Evolutionary conservation across 2,113 vertebrate genomes (phyloP).

Genomic region (Mirounga angustirostris): DNA sequence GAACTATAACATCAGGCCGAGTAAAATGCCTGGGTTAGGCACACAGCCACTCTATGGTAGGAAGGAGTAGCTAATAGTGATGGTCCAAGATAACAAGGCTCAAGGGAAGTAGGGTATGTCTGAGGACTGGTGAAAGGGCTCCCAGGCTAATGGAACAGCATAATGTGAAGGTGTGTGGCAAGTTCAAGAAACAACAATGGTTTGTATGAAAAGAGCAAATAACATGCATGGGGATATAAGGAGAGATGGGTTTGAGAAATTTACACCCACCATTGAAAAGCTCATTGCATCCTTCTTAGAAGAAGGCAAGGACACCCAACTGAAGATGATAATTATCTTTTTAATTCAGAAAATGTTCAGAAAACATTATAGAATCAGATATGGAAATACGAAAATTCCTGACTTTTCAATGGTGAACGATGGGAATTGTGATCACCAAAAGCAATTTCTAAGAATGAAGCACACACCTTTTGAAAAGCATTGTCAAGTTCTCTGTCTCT

Average conservation of each 20-base stretch:
- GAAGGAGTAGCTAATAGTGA: background rate
- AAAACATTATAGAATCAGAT: background rate
- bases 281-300: background rate
- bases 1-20: background rate
- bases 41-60: background rate
- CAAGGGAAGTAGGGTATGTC: background rate
- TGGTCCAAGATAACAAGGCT: background rate
- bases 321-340: conserved; percentile 35
- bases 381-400: background rate
- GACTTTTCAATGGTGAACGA: background rate
- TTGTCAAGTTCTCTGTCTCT: background rate
- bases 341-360: background rate
- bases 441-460: background rate
- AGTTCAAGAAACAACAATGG: background rate
- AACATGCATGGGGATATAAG: background rate
- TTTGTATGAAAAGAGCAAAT: background rate
- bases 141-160: background rate
- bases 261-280: background rate
- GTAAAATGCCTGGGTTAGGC: background rate
- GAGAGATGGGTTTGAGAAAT: background rate
- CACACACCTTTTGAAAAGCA: background rate
- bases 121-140: background rate
- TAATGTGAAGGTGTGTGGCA: background rate
- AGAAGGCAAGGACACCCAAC: background rate
- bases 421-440: background rate